phyloP scores from a whole-genome alignment of 1,140 invertebrate species.

The Pissodes strobi region DNA sequence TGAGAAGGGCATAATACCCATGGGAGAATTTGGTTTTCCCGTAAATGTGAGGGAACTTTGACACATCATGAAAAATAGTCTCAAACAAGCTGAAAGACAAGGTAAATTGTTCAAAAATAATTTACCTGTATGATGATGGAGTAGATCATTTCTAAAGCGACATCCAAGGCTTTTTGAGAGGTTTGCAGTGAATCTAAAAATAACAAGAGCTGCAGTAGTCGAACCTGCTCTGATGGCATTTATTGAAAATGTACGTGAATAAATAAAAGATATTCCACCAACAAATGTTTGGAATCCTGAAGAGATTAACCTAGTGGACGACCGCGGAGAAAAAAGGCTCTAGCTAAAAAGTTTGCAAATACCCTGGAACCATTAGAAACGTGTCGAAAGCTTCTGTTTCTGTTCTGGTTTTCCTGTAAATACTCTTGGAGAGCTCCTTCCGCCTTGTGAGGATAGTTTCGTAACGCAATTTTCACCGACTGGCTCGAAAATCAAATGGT shows the following conservation, averaged over 20 bases:
- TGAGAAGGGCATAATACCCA: too few relatives aligned
- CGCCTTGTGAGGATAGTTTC: conserved; percentile 17
- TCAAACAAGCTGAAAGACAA: neutral
- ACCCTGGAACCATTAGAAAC: neutral
- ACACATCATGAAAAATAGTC: neutral
- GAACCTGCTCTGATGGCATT: too few relatives aligned
- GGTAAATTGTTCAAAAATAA: conserved; percentile 16
- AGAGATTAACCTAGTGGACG: conserved; percentile 2
- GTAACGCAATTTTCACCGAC: conserved; percentile 2
- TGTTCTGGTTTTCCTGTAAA: too few relatives aligned
- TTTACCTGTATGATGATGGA: conserved; percentile 11
- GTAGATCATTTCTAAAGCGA: neutral
- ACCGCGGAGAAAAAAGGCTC: conserved; percentile 18
- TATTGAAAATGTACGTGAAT: too few relatives aligned
- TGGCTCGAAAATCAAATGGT: too few relatives aligned
- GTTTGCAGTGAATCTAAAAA: conserved; percentile 9
- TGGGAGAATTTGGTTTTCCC: too few relatives aligned
- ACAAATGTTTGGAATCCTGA: conserved; percentile 12
- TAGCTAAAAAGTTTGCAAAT: conserved; percentile 11
- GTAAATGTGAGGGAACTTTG: too few relatives aligned
- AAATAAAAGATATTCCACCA: too few relatives aligned
- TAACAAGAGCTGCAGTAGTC: conserved; percentile 2
- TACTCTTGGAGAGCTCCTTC: neutral
- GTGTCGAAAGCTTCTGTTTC: neutral
- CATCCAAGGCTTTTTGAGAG: neutral